Evolutionary conservation across 2,797 vertebrate genomes (phyloP).

Genomic region (Anolis apletophallus): DNA sequence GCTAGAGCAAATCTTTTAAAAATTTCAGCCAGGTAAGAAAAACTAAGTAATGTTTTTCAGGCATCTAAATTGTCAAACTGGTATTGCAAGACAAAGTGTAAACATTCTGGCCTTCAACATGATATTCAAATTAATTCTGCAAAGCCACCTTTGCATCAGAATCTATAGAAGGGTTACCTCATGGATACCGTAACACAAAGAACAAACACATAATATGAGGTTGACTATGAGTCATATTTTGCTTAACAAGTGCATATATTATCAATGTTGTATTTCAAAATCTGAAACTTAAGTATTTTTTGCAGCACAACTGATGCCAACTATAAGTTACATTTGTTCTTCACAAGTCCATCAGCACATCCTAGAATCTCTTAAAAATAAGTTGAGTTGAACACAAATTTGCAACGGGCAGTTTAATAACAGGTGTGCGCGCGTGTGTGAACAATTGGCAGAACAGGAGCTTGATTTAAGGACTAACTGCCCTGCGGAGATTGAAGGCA

Average conservation of each 20-base stretch:
- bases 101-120: slow-evolving; percentile 27
- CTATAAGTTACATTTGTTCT: slow-evolving; percentile 18
- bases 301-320: slow-evolving; percentile 14
- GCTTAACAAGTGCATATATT: slow-evolving; percentile 43
- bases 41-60: slow-evolving; percentile 34
- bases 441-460: not conserved
- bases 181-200: not conserved
- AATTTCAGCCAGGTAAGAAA: slow-evolving; percentile 32
- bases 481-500: not conserved
- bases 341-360: not conserved
- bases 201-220: not conserved
- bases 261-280: slow-evolving; percentile 43
- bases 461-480: not conserved
- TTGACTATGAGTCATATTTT: slow-evolving; percentile 27
- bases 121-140: slow-evolving; percentile 10
- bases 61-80: slow-evolving; percentile 32
- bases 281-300: slow-evolving; percentile 20
- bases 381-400: not conserved
- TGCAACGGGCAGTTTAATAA: not conserved
- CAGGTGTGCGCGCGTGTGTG: not conserved
- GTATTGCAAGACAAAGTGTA: slow-evolving; percentile 31
- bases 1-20: not conserved
- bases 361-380: not conserved
- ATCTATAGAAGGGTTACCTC: not conserved
- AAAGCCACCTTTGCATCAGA: not conserved